Evolutionary conservation across 2,888 invertebrate species (phyloP).

Genomic region (Trisateles emortualis): DNA sequence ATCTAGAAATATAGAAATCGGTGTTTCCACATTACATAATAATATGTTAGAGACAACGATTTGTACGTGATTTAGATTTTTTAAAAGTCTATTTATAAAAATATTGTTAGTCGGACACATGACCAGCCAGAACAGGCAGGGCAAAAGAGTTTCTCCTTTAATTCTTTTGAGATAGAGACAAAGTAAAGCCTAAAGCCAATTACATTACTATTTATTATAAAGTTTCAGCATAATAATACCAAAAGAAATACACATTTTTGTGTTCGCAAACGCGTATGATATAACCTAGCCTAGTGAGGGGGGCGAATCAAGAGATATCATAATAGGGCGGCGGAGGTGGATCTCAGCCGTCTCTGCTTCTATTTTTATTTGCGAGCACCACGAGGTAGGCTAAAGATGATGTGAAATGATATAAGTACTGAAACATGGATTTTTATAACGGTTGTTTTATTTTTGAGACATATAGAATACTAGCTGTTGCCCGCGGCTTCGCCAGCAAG

Average conservation of each 20-base stretch:
- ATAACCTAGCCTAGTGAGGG: conserved; percentile 56
- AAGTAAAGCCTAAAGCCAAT: too few relatives aligned
- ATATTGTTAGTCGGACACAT: too few relatives aligned
- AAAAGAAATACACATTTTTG: conserved; percentile 5
- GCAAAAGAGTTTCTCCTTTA: too few relatives aligned
- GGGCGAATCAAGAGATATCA: conserved; percentile 79
- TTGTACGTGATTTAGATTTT: too few relatives aligned
- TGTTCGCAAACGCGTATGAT: conserved; percentile 8
- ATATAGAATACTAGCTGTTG: too few relatives aligned
- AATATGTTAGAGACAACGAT: too few relatives aligned
- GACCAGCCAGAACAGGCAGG: too few relatives aligned
- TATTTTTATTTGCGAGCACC: conserved; percentile 78
- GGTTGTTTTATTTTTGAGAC: not conserved
- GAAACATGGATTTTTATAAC: not conserved
- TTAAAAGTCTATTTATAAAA: too few relatives aligned
- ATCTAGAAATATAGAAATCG: too few relatives aligned
- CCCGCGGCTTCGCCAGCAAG: too few relatives aligned
- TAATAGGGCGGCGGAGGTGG: conserved; percentile 68
- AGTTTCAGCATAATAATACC: not conserved
- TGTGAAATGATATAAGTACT: conserved; percentile 26
- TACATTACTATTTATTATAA: not conserved
- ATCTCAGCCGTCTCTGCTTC: conserved; percentile 56
- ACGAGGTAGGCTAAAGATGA: conserved; percentile 58
- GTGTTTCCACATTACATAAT: too few relatives aligned
- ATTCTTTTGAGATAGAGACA: too few relatives aligned